These are phyloP conservation scores for Desoria tigrina DNA, from an alignment of 2,888 invertebrate species.

Conservation along the genomic window DNA sequence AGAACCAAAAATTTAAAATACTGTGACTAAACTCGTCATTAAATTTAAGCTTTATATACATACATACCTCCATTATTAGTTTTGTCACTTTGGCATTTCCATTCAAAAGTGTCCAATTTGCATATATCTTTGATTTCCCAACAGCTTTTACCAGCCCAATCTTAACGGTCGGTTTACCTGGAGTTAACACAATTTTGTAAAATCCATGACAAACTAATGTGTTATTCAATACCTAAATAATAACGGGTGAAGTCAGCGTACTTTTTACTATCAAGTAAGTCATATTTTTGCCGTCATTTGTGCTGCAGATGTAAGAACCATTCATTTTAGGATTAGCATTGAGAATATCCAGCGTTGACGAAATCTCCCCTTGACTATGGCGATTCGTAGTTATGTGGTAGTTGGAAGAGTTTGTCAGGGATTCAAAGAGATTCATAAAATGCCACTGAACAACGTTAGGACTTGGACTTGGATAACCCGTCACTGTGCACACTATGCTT, in stretches of 20 bases:
- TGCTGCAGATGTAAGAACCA: conserved; percentile 45
- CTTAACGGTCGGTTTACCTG: conserved; percentile 65
- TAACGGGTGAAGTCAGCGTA: conserved; percentile 8
- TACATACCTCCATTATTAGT: conserved; percentile 62
- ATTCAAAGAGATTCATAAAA: conserved; percentile 15
- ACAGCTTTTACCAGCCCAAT: conserved; percentile 75
- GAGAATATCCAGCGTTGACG: conserved; percentile 40
- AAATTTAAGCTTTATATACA: not conserved
- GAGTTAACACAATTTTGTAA: conserved; percentile 29
- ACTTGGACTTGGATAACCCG: conserved; percentile 46
- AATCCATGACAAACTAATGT: not conserved
- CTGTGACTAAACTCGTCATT: too few species aligned
- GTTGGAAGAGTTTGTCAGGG: conserved; percentile 23
- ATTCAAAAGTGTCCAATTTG: conserved; percentile 79
- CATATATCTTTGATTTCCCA: conserved; percentile 71
- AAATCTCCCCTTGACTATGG: conserved; percentile 38
- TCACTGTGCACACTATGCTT: conserved; percentile 45
- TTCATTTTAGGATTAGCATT: conserved; percentile 46
- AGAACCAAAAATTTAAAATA: too few species aligned
- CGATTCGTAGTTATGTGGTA: conserved; percentile 15
- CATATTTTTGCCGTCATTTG: conserved; percentile 24
- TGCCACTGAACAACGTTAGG: conserved; percentile 45
- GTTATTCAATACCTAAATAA: not conserved
- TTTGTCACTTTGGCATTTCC: conserved; percentile 70
- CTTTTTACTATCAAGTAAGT: conserved; percentile 34